A percentile compares a stretch with the other conserved stretches of the same genome.
These are phyloP conservation scores for Melanaphis sacchari DNA, from an alignment of 1,140 invertebrate species.

Conservation along the genomic window DNA sequence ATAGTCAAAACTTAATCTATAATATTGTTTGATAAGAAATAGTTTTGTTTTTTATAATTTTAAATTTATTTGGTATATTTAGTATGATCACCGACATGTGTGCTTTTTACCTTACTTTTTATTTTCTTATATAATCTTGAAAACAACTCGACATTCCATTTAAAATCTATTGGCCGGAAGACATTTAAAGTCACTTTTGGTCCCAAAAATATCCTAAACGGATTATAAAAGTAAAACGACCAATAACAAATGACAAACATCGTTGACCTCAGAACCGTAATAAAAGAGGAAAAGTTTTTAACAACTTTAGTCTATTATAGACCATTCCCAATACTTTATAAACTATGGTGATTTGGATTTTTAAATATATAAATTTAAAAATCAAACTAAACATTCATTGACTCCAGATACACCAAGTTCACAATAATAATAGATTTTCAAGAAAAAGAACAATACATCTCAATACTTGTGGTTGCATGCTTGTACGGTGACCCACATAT, in stretches of 20 bases:
- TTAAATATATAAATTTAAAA: background rate
- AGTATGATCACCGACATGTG: too few species aligned
- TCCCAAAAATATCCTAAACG: conserved; percentile 28
- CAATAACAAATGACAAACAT: conserved; percentile 27
- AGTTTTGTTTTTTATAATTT: background rate
- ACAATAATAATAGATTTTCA: background rate
- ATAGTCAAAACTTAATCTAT: background rate
- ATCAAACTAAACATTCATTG: background rate
- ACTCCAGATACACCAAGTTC: background rate
- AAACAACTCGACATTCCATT: conserved; percentile 15
- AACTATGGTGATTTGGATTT: background rate
- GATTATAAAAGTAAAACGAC: conserved; percentile 48
- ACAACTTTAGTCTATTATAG: conserved; percentile 8
- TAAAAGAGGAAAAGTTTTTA: conserved; percentile 41
- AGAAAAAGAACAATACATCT: background rate
- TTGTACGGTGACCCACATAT: background rate
- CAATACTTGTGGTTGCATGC: background rate
- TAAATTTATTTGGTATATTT: conserved; percentile 1
- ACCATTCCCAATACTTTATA: conserved; percentile 10
- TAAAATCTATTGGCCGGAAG: conserved; percentile 31
- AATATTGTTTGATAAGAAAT: background rate
- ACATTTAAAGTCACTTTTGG: conserved; percentile 36
- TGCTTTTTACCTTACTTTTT: background rate
- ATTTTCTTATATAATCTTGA: background rate
- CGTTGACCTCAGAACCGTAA: conserved; percentile 15